Evolutionary conservation across 2,797 vertebrate species (phyloP).

Genomic region (Enteromius unitaeniatus): DNA sequence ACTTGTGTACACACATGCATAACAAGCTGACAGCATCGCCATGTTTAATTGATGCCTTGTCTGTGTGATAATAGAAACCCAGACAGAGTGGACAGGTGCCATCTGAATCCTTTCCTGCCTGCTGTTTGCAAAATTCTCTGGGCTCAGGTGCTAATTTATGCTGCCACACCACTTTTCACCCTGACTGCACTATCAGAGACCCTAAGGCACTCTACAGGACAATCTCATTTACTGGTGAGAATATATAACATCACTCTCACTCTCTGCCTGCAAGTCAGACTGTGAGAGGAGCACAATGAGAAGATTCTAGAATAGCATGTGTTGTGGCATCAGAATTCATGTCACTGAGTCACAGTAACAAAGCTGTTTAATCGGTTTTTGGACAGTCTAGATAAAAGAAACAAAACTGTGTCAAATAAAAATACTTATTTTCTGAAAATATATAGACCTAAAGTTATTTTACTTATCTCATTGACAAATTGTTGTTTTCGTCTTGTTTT

Average conservation of each 20-base stretch:
- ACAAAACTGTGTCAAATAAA: background rate
- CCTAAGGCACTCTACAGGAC: conserved; percentile 53
- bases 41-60: conserved; percentile 51
- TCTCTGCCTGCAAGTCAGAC: conserved; percentile 8
- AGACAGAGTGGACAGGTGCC: conserved; percentile 73
- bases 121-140: conserved; percentile 58
- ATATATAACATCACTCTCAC: conserved; percentile 55
- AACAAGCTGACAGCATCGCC: conserved; percentile 20
- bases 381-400: background rate
- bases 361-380: background rate
- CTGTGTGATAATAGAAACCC: conserved; percentile 66
- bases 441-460: background rate
- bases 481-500: background rate
- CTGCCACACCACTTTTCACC: conserved; percentile 69
- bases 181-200: conserved; percentile 67
- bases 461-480: background rate
- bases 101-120: conserved; percentile 55
- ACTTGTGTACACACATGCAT: conserved; percentile 35
- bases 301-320: conserved; percentile 24
- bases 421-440: background rate
- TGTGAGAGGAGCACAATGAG: conserved; percentile 4
- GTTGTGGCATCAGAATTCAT: background rate
- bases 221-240: conserved; percentile 65
- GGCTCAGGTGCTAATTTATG: conserved; percentile 78
- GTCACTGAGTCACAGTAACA: background rate